These are phyloP conservation scores for Pissodes strobi DNA, from an alignment of 1,140 invertebrate genomes.

Conservation along the genomic window DNA sequence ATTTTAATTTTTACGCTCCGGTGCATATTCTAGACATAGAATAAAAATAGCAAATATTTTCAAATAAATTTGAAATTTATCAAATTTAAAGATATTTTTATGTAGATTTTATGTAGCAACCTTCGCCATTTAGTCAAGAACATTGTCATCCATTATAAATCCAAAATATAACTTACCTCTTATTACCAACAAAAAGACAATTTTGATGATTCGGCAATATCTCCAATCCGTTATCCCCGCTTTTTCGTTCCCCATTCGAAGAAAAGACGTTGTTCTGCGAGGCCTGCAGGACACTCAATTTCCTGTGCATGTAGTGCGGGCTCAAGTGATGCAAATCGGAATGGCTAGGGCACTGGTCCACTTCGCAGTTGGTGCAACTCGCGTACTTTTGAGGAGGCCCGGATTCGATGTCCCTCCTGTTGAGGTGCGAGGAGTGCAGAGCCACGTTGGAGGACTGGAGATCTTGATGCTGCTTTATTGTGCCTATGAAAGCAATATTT, in stretches of 20 bases:
- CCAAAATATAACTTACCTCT: too few relatives aligned
- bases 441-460: constrained; percentile 39
- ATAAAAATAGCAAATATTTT: too few relatives aligned
- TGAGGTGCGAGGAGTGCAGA: constrained; percentile 43
- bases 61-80: too few relatives aligned
- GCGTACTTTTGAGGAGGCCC: constrained; percentile 22
- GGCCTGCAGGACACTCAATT: constrained; percentile 41
- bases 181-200: constrained; percentile 24
- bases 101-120: too few relatives aligned
- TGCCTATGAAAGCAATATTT: constrained; percentile 13
- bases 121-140: too few relatives aligned
- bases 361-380: constrained; percentile 41
- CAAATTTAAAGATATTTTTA: too few relatives aligned
- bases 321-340: constrained; percentile 46
- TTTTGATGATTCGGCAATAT: constrained; percentile 2
- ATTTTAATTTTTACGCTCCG: too few relatives aligned
- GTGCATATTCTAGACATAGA: too few relatives aligned
- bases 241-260: constrained; percentile 13
- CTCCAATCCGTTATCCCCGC: background rate
- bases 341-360: constrained; percentile 44
- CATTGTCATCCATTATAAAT: too few relatives aligned
- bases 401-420: constrained; percentile 25
- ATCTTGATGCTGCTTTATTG: constrained; percentile 22
- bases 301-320: constrained; percentile 43
- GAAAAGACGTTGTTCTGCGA: constrained; percentile 29